phyloP scores from a whole-genome alignment of 2,888 invertebrate genomes.

The Amblyteles armatorius region DNA sequence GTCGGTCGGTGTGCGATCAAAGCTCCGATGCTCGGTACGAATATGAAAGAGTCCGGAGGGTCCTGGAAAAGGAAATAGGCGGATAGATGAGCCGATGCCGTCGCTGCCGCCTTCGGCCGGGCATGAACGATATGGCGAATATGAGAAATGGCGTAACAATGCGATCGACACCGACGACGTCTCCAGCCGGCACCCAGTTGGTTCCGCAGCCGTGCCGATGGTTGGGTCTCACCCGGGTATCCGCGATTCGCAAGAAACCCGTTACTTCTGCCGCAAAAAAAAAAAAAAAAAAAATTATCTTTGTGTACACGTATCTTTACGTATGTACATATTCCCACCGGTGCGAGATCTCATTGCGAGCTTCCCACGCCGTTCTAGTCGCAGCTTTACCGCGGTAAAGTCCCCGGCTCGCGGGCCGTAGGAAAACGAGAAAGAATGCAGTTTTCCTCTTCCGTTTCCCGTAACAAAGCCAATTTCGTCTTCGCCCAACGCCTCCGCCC shows the following conservation, averaged over 20 bases:
- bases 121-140: constrained; percentile 49
- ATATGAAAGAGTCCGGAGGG: constrained; percentile 53
- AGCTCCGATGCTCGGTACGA: constrained; percentile 39
- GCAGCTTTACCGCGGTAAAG: neutral
- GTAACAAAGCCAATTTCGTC: constrained; percentile 79
- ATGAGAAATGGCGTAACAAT: constrained; percentile 69
- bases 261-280: constrained; percentile 54
- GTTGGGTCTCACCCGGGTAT: no score
- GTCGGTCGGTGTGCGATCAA: constrained; percentile 35
- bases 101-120: constrained; percentile 34
- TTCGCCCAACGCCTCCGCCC: constrained; percentile 45
- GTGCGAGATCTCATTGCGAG: constrained; percentile 17
- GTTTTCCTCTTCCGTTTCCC: constrained; percentile 62
- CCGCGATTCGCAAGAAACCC: constrained; percentile 46
- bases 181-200: neutral
- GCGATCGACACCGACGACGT: constrained; percentile 61
- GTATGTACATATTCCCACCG: neutral
- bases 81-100: constrained; percentile 42
- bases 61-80: constrained; percentile 35
- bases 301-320: neutral
- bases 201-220: constrained; percentile 3
- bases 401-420: constrained; percentile 24
- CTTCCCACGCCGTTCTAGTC: constrained; percentile 1
- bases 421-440: constrained; percentile 60
- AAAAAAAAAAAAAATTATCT: constrained; percentile 19